Conservation (phyloP, 1,140 invertebrate species). For the Hycleus cichorii region DNA sequence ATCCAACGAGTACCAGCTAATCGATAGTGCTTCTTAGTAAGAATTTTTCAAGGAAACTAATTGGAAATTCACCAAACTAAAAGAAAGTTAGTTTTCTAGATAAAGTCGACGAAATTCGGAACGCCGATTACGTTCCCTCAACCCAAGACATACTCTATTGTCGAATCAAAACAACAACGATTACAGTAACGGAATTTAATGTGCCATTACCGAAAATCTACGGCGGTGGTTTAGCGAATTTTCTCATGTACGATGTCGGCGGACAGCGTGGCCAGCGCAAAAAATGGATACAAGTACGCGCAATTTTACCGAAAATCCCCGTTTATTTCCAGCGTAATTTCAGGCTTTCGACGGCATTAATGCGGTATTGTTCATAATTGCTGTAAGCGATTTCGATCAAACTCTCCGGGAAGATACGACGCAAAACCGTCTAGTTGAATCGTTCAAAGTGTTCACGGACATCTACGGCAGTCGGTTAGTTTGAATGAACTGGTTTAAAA, state of each 20-base stretch:
- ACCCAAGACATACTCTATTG: constrained; percentile 65
- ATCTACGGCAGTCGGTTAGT: constrained; percentile 60
- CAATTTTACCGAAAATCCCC: too few relatives aligned
- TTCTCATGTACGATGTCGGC: constrained; percentile 74
- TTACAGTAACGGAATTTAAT: constrained; percentile 66
- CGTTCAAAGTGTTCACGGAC: constrained; percentile 62
- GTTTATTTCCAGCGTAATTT: too few relatives aligned
- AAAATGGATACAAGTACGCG: constrained; percentile 46
- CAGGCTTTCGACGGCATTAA: constrained; percentile 65
- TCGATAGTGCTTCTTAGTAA: constrained; percentile 77
- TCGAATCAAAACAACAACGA: constrained; percentile 59
- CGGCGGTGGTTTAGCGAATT: constrained; percentile 57
- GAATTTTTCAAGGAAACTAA: constrained; percentile 25
- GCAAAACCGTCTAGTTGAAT: constrained; percentile 64
- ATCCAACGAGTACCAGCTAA: constrained; percentile 71
- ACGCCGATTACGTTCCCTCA: constrained; percentile 54
- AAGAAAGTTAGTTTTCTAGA: constrained; percentile 55
- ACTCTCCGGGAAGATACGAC: constrained; percentile 60
- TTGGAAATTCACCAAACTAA: constrained; percentile 1
- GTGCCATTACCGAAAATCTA: constrained; percentile 59
- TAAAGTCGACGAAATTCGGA: constrained; percentile 51
- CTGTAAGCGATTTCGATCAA: constrained; percentile 65
- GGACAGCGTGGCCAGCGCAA: constrained; percentile 71
- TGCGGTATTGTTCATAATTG: constrained; percentile 70
- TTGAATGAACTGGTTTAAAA: neutral